Base-by-base conservation (phyloP, 2,797 vertebrate species). In the Xenops minutus region DNA sequence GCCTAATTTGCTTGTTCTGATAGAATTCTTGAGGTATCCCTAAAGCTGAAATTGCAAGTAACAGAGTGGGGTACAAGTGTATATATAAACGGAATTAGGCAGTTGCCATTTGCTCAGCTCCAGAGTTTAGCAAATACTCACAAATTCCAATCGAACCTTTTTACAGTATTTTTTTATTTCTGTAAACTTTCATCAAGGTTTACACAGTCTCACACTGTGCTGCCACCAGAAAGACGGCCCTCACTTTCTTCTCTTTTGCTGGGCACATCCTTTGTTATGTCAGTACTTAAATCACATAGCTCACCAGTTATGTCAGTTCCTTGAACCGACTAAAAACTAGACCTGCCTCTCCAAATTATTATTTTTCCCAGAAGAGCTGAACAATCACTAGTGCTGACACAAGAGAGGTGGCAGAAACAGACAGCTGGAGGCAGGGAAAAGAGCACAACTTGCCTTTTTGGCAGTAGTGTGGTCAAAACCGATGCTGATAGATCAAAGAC, bases 371-470 rank as follows among this genome's bases (percentile, higher is more conserved):
- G 67, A 89, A 87, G 55, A 94, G 69, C 41, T 87, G 89, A 94
- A 80, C 64, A 77, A 71, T 92, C 72, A 89, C 61, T 39, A 79
- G 48, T 3, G 5, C 75, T 94, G 87, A 92, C 91, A 94, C 75
- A 83, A 91, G 46, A 88, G 95, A 85, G 91, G 91, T 95, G 84
- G 85, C 82, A 92, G 92, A 72, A 82, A 95, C 78, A 95, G 92
- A 92, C 64, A 96, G 94, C 91, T 91, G n/a, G 78, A 96, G 94
- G 82, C 91, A 94, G 89, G 41, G 48, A 88, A 94, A 94, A 94
- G 91, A 93, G 72, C 85, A 89, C 3, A 0, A 92, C 75, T 91
- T 89, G 94, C 89, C 75, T 96, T 93, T 95, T 93, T 96, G 87
- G 85, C 85, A 85, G 84, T 36, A 71, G 48, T 30, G 13, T 85